Evolutionary conservation across 2,888 invertebrate species (phyloP).

Genomic region (Napeogenes sylphis): DNA sequence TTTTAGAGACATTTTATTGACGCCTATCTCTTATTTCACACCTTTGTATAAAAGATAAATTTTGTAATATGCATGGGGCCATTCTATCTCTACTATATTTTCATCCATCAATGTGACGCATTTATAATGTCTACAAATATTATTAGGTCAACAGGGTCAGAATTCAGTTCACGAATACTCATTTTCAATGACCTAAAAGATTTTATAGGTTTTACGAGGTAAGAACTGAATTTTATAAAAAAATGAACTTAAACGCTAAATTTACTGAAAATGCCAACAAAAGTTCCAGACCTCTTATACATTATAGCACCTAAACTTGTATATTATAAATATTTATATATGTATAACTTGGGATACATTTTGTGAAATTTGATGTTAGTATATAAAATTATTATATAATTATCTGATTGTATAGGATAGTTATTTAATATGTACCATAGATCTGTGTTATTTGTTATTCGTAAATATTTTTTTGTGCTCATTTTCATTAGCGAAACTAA

Average conservation of each 20-base stretch:
- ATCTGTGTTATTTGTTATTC: slow-evolving; percentile 1
- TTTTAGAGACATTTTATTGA: slow-evolving; percentile 34
- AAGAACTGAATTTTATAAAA: slow-evolving; percentile 32
- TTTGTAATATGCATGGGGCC: slow-evolving; percentile 31
- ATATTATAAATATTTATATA: neutral
- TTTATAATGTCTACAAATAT: slow-evolving; percentile 34
- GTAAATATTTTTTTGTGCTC: neutral
- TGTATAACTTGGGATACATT: neutral
- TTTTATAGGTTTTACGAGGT: slow-evolving; percentile 13
- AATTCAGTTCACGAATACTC: slow-evolving; percentile 41
- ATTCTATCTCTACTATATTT: slow-evolving; percentile 27
- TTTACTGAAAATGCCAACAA: slow-evolving; percentile 7
- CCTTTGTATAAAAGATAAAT: slow-evolving; percentile 13
- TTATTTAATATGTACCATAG: neutral
- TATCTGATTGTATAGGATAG: slow-evolving; percentile 1
- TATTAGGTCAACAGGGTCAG: slow-evolving; percentile 65
- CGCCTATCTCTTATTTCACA: slow-evolving; percentile 19
- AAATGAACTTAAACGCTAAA: slow-evolving; percentile 8
- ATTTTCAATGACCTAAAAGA: slow-evolving; percentile 19
- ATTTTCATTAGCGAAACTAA: slow-evolving; percentile 6
- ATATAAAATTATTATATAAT: neutral
- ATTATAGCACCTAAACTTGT: slow-evolving; percentile 1
- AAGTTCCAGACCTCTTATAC: slow-evolving; percentile 6
- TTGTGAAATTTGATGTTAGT: slow-evolving; percentile 7
- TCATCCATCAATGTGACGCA: slow-evolving; percentile 27